A percentile compares a stretch with the other conserved stretches of the same genome.
phyloP scores from a whole-genome alignment of 2,797 vertebrate genomes.

The Periophthalmus magnuspinnatus region DNA sequence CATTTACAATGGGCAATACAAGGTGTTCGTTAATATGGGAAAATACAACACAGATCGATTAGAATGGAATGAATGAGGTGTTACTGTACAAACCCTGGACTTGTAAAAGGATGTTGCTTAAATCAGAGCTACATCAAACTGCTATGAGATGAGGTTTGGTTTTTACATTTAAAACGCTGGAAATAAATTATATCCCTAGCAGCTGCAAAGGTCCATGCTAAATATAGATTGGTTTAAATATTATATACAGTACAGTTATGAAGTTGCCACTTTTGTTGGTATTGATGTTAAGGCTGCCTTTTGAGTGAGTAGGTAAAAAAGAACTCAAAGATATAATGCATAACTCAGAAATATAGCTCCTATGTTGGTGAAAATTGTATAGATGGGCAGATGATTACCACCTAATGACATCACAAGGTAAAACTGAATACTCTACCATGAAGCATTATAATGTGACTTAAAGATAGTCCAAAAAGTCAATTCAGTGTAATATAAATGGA shows the following conservation, averaged over 20 bases:
- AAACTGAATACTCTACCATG: not conserved
- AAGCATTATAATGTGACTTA: not conserved
- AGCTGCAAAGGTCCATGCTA: slow-evolving; percentile 53
- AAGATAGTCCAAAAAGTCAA: not conserved
- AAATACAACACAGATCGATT: slow-evolving; percentile 15
- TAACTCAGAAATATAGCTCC: not conserved
- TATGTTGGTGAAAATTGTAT: not conserved
- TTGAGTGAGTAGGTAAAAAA: slow-evolving; percentile 36
- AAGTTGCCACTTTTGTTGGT: slow-evolving; percentile 47
- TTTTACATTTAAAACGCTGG: slow-evolving; percentile 33
- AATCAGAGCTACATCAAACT: slow-evolving; percentile 47
- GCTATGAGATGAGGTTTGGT: slow-evolving; percentile 30
- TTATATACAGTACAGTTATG: slow-evolving; percentile 66
- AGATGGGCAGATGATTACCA: not conserved
- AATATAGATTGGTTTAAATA: slow-evolving; percentile 59
- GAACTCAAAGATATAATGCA: slow-evolving; percentile 20
- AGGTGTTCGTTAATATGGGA: not conserved
- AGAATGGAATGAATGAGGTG: slow-evolving; percentile 34
- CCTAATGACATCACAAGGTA: no score
- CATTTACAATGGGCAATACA: not conserved
- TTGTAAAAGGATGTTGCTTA: slow-evolving; percentile 25
- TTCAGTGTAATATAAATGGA: not conserved
- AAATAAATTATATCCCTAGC: slow-evolving; percentile 37
- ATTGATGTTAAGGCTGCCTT: slow-evolving; percentile 58
- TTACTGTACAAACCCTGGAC: slow-evolving; percentile 18